phyloP scores from a whole-genome alignment of 92 coral and sea anemone species.

The Nematostella vectensis region DNA sequence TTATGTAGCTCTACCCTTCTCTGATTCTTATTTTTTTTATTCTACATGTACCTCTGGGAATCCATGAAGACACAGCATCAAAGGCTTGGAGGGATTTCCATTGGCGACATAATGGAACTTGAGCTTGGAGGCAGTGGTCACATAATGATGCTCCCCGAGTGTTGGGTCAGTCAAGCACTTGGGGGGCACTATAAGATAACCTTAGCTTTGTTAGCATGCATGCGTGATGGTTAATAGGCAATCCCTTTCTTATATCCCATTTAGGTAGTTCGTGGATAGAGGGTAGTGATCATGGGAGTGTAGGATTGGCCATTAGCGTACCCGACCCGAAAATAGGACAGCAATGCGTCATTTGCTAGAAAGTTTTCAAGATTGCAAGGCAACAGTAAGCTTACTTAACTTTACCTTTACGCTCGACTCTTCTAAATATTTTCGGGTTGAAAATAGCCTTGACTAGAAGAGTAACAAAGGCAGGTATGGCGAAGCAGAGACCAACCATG shows the following conservation, averaged over 20 bases:
- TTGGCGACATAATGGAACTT: slow-evolving; percentile 86
- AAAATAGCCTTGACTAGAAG: slow-evolving; percentile 11
- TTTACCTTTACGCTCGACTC: slow-evolving; percentile 18
- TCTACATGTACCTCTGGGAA: slow-evolving; percentile 66
- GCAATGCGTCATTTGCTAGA: too few species aligned
- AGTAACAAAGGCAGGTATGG: slow-evolving; percentile 5
- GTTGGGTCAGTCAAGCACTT: slow-evolving; percentile 57
- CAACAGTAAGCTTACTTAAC: too few species aligned
- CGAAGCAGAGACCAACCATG: too few species aligned
- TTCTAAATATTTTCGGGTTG: slow-evolving; percentile 19
- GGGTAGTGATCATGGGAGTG: not conserved
- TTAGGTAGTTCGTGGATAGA: not conserved
- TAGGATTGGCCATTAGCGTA: too few species aligned
- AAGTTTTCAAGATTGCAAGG: too few species aligned
- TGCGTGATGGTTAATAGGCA: not conserved
- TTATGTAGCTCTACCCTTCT: too few species aligned
- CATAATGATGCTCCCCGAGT: slow-evolving; percentile 67
- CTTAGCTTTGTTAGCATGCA: not conserved
- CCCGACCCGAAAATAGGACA: too few species aligned
- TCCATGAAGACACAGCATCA: slow-evolving; percentile 86
- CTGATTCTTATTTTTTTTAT: not conserved
- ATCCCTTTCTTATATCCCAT: not conserved
- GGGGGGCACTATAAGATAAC: slow-evolving; percentile 36
- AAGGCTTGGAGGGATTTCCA: slow-evolving; percentile 66
- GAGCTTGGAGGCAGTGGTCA: slow-evolving; percentile 73